Conservation (phyloP, 2,797 vertebrate genomes). For the Neomorphus geoffroyi region DNA sequence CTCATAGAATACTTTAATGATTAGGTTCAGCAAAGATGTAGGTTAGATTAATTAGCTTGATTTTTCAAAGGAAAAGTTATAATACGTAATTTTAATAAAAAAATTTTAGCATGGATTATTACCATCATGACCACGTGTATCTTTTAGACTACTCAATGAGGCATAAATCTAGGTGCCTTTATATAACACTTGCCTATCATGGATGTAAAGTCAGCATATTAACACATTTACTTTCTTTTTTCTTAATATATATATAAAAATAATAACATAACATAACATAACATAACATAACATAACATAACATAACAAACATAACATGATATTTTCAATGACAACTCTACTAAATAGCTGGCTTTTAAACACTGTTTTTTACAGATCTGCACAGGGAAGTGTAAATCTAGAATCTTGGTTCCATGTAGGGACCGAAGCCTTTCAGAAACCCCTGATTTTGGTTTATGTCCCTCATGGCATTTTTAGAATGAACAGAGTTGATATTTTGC, state of each 20-base stretch:
- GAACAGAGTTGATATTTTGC: background rate
- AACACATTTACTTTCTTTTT: background rate
- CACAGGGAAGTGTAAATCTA: background rate
- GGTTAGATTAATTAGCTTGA: background rate
- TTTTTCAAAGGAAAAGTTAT: background rate
- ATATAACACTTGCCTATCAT: background rate
- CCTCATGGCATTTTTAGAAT: background rate
- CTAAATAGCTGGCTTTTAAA: background rate
- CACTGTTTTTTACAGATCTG: background rate
- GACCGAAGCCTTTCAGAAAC: background rate
- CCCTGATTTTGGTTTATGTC: background rate
- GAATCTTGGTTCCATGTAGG: background rate
- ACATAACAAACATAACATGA: no score
- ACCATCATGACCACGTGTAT: background rate
- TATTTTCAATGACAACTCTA: background rate
- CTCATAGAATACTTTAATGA: background rate
- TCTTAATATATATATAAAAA: no score
- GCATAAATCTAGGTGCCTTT: background rate
- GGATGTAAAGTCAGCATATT: background rate
- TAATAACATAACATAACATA: no score
- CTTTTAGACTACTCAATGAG: background rate
- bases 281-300: no score
- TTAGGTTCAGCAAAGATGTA: background rate
- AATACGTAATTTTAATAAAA: background rate
- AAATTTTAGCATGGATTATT: no score